phyloP scores from a whole-genome alignment of 1,140 invertebrate genomes.

The Caerostris extrusa region DNA sequence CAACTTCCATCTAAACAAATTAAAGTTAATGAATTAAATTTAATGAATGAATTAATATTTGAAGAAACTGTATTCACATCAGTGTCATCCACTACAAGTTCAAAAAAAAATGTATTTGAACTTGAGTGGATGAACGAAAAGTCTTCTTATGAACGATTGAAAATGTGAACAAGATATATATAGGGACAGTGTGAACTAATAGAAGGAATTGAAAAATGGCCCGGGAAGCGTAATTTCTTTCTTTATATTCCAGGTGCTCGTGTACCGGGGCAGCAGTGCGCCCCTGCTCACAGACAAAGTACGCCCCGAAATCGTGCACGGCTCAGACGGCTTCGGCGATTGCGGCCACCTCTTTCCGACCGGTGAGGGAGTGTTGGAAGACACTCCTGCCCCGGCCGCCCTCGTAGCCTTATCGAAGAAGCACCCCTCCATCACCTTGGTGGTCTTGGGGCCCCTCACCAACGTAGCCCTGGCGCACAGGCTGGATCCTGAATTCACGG shows the following conservation, averaged over 20 bases:
- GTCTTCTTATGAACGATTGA: too few relatives aligned
- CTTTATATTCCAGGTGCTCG: constrained; percentile 83
- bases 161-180: too few relatives aligned
- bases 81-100: too few relatives aligned
- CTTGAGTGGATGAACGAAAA: too few relatives aligned
- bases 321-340: constrained; percentile 80
- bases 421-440: constrained; percentile 83
- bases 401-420: constrained; percentile 82
- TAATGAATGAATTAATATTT: too few relatives aligned
- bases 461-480: constrained; percentile 83
- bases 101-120: too few relatives aligned
- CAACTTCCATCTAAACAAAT: too few relatives aligned
- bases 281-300: constrained; percentile 77
- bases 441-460: constrained; percentile 85
- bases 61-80: too few relatives aligned
- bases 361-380: constrained; percentile 17
- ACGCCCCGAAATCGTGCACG: constrained; percentile 73
- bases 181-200: too few relatives aligned
- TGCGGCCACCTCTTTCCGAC: constrained; percentile 77
- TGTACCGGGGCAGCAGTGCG: constrained; percentile 86
- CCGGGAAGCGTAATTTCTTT: too few relatives aligned
- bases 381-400: constrained; percentile 76
- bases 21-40: too few relatives aligned
- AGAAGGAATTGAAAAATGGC: too few relatives aligned
- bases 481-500: constrained; percentile 81